Percentiles rank a stretch among this genome's conserved stretches.
These are phyloP conservation scores for human DNA, from an alignment of 2,113 vertebrate genomes.

Conservation along the genomic window GRCh38 chr9:25125001-25125500, in stretches of 20 bases:
- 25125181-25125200: neutral
- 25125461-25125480: neutral
- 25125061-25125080: neutral
- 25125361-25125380: no score
- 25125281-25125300: neutral
- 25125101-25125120: neutral
- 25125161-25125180: neutral
- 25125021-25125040: neutral
- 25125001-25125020: neutral
- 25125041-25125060: neutral
- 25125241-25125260: neutral
- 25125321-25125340: neutral
- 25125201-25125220: neutral
- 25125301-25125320: neutral
- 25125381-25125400: neutral
- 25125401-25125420: neutral
- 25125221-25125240: neutral
- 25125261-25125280: neutral
- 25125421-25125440: neutral
- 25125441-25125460: neutral
- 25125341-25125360: no score
- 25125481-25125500: neutral
- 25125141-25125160: neutral
- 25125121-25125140: neutral
- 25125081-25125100: neutral